Evolutionary conservation across 2,888 invertebrate genomes (phyloP).

Genomic region (Didymodactylos carnosus): DNA sequence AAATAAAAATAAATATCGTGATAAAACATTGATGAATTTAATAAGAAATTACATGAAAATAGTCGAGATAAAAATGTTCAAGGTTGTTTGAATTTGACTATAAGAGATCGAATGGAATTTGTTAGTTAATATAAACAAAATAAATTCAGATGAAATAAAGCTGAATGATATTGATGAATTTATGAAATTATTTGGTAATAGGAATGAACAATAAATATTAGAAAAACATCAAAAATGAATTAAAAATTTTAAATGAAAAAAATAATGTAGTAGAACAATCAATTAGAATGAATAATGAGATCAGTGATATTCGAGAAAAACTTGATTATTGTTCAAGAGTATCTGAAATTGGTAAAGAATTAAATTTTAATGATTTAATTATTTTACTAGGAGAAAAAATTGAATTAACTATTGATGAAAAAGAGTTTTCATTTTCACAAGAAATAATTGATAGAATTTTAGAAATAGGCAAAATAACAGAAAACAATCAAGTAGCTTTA

Average conservation of each 20-base stretch:
- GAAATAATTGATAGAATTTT: neutral
- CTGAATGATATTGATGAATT: neutral
- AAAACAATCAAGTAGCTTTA: neutral
- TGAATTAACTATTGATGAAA: neutral
- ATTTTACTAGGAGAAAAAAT: neutral
- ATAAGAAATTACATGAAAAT: neutral
- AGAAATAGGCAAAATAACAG: neutral
- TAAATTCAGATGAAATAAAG: neutral
- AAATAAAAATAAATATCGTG: neutral
- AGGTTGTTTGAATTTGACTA: neutral
- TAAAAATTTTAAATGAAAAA: neutral
- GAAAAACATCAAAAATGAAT: neutral
- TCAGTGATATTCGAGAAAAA: neutral
- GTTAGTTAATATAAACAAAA: neutral
- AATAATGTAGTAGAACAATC: neutral
- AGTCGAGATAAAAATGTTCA: neutral
- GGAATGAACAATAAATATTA: neutral
- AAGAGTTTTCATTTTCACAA: neutral
- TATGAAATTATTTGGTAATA: neutral
- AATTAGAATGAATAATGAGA: neutral
- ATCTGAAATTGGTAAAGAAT: neutral
- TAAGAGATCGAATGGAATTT: neutral
- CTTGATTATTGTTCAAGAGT: neutral
- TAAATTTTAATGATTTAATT: neutral
- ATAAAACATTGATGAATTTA: neutral